Evolutionary conservation across 2,888 invertebrate species (phyloP).

Genomic region (Agrotis puta): DNA sequence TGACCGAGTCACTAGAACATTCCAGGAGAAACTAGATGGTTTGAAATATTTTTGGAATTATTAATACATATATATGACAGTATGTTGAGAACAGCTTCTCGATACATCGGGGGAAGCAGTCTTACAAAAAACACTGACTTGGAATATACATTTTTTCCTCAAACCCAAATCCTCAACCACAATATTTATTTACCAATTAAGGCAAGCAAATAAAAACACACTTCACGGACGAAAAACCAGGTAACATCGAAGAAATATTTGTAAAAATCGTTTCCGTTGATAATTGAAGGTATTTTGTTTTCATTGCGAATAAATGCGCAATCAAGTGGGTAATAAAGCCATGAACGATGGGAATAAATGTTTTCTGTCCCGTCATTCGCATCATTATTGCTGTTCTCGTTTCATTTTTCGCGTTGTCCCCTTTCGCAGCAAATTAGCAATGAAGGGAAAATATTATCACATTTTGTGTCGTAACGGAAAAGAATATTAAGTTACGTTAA

Average conservation of each 20-base stretch:
- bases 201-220: background rate
- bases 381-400: slow-evolving; percentile 51
- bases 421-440: slow-evolving; percentile 7
- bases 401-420: slow-evolving; percentile 39
- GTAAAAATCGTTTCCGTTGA: slow-evolving; percentile 40
- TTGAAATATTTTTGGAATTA: too few species aligned
- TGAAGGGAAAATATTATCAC: slow-evolving; percentile 21
- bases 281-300: slow-evolving; percentile 60
- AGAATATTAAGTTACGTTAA: slow-evolving; percentile 15
- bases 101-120: too few species aligned
- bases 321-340: slow-evolving; percentile 61
- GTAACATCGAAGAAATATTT: slow-evolving; percentile 26
- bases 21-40: too few species aligned
- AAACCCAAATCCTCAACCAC: background rate
- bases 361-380: slow-evolving; percentile 50
- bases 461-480: slow-evolving; percentile 19
- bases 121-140: background rate
- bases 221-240: slow-evolving; percentile 16
- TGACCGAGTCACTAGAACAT: too few species aligned
- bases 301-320: slow-evolving; percentile 53
- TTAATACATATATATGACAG: too few species aligned
- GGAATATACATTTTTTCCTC: background rate
- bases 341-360: slow-evolving; percentile 64
- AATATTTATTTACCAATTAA: background rate
- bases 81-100: too few species aligned